Percentiles rank a stretch among this genome's conserved stretches.
phyloP scores from a whole-genome alignment of 2,797 vertebrate genomes.

The Microctenopoma lineatum region DNA sequence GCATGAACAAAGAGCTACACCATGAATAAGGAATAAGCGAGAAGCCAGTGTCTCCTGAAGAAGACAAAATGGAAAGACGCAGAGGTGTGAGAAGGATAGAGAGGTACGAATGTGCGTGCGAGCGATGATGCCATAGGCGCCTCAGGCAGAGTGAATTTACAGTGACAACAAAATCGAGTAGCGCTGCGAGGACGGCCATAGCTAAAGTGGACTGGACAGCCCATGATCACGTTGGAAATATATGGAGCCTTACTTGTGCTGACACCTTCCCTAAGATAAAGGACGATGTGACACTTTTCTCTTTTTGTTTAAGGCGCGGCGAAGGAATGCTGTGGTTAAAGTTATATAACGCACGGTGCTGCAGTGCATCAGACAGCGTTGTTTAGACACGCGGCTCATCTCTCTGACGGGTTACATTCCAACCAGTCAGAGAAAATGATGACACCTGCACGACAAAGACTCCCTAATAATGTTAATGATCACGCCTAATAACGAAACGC shows the following conservation, averaged over 20 bases:
- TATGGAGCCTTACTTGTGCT: slow-evolving; percentile 51
- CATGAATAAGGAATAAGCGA: slow-evolving; percentile 31
- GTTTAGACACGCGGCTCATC: slow-evolving; percentile 26
- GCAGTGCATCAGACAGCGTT: slow-evolving; percentile 69
- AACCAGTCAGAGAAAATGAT: background rate
- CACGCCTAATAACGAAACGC: slow-evolving; percentile 7
- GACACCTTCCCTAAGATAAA: slow-evolving; percentile 61
- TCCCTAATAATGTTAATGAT: background rate
- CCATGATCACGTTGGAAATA: slow-evolving; percentile 65
- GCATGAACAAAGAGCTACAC: slow-evolving; percentile 31
- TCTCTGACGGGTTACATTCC: slow-evolving; percentile 4
- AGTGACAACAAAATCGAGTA: slow-evolving; percentile 68
- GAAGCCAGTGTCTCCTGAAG: slow-evolving; percentile 28
- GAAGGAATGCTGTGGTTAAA: slow-evolving; percentile 57
- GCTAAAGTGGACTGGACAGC: slow-evolving; percentile 64
- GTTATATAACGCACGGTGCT: slow-evolving; percentile 72
- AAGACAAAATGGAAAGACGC: slow-evolving; percentile 34
- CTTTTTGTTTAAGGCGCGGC: slow-evolving; percentile 11
- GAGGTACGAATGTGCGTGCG: slow-evolving; percentile 30
- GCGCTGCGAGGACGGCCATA: slow-evolving; percentile 42
- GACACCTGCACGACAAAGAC: background rate
- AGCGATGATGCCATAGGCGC: slow-evolving; percentile 49
- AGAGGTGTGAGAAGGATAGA: slow-evolving; percentile 41
- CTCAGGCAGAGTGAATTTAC: slow-evolving; percentile 68
- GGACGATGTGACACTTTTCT: slow-evolving; percentile 48